phyloP scores from a whole-genome alignment of 1,140 invertebrate species.

The Drepana arcuata region DNA sequence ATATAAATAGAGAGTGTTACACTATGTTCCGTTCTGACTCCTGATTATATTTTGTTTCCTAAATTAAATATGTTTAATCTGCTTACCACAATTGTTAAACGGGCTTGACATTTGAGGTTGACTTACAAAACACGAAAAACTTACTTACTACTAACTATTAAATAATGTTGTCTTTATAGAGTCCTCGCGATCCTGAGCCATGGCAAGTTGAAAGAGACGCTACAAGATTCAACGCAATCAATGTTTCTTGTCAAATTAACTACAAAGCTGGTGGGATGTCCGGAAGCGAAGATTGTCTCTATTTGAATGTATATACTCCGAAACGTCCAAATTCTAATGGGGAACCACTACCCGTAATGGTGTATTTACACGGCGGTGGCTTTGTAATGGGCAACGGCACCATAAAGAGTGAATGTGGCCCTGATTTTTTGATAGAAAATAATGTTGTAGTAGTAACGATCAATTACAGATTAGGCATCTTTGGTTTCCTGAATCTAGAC shows the following conservation, averaged over 20 bases:
- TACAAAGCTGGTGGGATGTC: background rate
- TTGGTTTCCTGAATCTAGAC: constrained; percentile 65
- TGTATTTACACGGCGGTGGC: constrained; percentile 81
- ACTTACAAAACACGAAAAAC: too few relatives aligned
- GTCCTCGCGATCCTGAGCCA: constrained; percentile 16
- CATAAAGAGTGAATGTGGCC: constrained; percentile 30
- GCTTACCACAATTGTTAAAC: too few relatives aligned
- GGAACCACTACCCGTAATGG: constrained; percentile 75
- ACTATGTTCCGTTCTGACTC: too few relatives aligned
- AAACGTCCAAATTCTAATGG: constrained; percentile 11
- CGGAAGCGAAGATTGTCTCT: constrained; percentile 40
- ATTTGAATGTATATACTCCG: constrained; percentile 36
- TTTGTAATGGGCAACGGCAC: constrained; percentile 72
- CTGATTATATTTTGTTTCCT: too few relatives aligned
- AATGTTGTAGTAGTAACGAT: constrained; percentile 73
- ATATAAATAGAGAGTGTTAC: too few relatives aligned
- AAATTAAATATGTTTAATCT: too few relatives aligned
- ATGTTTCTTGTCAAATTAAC: constrained; percentile 16
- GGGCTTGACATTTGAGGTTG: too few relatives aligned
- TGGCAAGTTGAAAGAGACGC: constrained; percentile 33
- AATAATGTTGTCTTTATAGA: too few relatives aligned
- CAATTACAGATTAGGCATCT: constrained; percentile 73
- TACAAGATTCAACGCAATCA: constrained; percentile 12
- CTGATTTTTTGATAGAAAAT: constrained; percentile 67
- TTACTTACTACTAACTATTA: too few relatives aligned